Base-by-base conservation (phyloP, 2,797 vertebrate genomes). In the Clarias laeviceps region DNA sequence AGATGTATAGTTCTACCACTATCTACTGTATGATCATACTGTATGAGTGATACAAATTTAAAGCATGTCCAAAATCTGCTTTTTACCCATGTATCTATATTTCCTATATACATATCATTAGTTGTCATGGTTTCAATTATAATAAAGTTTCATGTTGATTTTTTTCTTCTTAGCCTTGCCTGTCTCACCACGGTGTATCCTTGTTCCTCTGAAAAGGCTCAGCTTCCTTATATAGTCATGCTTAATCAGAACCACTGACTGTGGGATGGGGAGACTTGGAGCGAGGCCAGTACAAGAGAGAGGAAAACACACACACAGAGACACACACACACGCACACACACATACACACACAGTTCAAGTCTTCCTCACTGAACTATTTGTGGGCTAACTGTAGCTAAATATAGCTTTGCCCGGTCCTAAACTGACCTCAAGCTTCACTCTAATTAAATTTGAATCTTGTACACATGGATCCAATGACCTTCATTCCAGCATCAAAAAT, bases 221-320 rank as follows among this genome's bases (percentile, higher is more conserved):
- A 27, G 80, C 86, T 72, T 78, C 82, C 81, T 88, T 89, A 86
- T 88, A 83, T 89, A 85, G 84, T 84, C 78, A 84, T 88, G 64
- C 66, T 80, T 80, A 73, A 80, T 77, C 76, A 56, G 74, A 84
- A 18, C 88, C 64, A 86, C 54, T 86, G 17, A 14, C 11, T 54
- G 65, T 79, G 56, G 68, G 84, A 84, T 37, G 45, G 62, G 80
- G 45, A 78, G 24, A 37, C 54, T 87, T 88, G 85, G 84, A 88
- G 57, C 1, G 61, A 79, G 64, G 84, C 84, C 84, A 83, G 27
- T 64, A 80, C 56, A 82, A 76, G 84, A 82, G 83, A 77, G 40
- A 68, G 74, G 68, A 68, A 83, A 7, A 22, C 5, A 24, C 20
- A n/a, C 24, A 73, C 40, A n/a, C 12, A 70, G 34, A 70, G 34